A percentile compares a stretch with the other conserved stretches of the same genome.
phyloP scores from a whole-genome alignment of 92 coral and sea anemone species.

The Ricordea florida region DNA sequence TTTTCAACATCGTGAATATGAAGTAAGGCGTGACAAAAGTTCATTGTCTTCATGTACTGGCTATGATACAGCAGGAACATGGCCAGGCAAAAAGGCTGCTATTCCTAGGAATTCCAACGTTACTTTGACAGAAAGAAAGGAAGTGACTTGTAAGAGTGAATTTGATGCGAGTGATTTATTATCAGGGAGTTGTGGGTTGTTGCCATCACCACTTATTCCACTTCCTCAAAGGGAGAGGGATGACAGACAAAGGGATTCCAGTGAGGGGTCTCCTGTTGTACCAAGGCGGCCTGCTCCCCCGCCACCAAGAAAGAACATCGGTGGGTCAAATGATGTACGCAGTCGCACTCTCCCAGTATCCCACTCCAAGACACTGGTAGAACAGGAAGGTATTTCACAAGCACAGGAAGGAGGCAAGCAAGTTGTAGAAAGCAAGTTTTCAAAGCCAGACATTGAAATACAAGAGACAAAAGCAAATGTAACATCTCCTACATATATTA shows the following conservation, averaged over 20 bases:
- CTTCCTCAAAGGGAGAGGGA: constrained; percentile 11
- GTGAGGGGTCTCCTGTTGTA: constrained; percentile 35
- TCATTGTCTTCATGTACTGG: not conserved
- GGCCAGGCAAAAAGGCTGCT: constrained; percentile 4
- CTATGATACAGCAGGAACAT: not conserved
- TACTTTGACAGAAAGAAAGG: not conserved
- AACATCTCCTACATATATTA: not conserved
- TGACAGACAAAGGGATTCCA: constrained; percentile 6
- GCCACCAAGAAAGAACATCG: constrained; percentile 9
- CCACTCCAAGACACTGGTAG: not conserved
- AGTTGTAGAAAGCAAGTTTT: not conserved
- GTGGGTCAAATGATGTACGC: not conserved
- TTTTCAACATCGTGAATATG: not conserved
- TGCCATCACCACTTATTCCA: constrained; percentile 42
- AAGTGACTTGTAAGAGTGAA: not conserved
- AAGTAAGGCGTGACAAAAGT: not conserved
- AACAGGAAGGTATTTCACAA: not conserved
- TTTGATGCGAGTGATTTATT: constrained; percentile 12
- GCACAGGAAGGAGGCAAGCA: not conserved
- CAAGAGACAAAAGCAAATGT: not conserved
- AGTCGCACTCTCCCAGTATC: constrained; percentile 2
- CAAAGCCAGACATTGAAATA: not conserved
- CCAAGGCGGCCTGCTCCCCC: constrained; percentile 60
- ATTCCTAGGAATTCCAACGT: not conserved
- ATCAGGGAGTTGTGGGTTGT: constrained; percentile 20